These are phyloP conservation scores for Chrysogorgia sp. DNA, from an alignment of 92 coral and sea anemone species.

Conservation along the genomic window DNA sequence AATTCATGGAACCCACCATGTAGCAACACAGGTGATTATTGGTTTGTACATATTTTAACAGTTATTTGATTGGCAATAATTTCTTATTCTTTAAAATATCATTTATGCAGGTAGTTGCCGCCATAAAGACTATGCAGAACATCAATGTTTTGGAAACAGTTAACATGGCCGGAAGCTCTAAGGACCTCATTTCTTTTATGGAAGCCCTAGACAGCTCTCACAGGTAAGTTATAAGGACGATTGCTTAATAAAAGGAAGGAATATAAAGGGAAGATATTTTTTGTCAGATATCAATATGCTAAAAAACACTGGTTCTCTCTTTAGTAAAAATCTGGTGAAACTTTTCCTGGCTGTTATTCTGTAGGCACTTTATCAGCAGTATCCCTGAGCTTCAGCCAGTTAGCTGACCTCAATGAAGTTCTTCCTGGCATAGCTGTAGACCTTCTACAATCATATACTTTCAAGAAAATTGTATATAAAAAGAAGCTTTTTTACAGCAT, in stretches of 20 bases:
- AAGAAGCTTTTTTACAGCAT: conserved; percentile 48
- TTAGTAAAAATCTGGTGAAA: too few relatives aligned
- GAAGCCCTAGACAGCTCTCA: too few relatives aligned
- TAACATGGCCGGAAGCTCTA: neutral
- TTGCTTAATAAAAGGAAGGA: too few relatives aligned
- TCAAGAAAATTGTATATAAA: conserved; percentile 45
- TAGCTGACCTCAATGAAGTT: conserved; percentile 43
- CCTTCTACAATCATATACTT: conserved; percentile 26
- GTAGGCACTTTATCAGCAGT: conserved; percentile 38
- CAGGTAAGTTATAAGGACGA: too few relatives aligned
- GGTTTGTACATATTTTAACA: conserved; percentile 1
- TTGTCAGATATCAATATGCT: too few relatives aligned
- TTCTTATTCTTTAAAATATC: neutral
- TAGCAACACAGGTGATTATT: conserved; percentile 39
- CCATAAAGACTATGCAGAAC: conserved; percentile 54
- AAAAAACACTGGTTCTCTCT: too few relatives aligned
- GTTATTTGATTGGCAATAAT: neutral
- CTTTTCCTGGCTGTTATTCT: conserved; percentile 53
- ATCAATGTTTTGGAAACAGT: conserved; percentile 33
- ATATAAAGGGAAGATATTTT: too few relatives aligned
- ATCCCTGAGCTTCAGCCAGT: conserved; percentile 29
- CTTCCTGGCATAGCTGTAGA: conserved; percentile 52
- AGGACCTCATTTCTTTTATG: too few relatives aligned
- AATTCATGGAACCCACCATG: conserved; percentile 63
- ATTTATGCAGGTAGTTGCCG: conserved; percentile 52